Percentiles rank a stretch among this genome's conserved stretches.
phyloP scores from a whole-genome alignment of 2,113 vertebrate genomes.

The Argyrosomus japonicus region DNA sequence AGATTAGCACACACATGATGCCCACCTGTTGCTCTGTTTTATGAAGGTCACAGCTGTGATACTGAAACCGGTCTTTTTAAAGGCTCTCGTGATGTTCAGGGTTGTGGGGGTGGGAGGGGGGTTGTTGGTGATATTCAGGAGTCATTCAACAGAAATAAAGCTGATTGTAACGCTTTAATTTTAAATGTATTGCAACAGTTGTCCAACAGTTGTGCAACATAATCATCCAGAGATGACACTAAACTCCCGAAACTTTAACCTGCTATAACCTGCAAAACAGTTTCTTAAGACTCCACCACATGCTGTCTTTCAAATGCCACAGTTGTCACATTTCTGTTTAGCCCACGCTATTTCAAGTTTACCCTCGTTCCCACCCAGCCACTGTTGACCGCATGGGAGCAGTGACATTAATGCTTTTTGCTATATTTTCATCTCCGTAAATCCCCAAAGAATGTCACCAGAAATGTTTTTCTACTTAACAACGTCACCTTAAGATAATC shows the following conservation, averaged over 20 bases:
- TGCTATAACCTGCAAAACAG: neutral
- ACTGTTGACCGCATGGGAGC: neutral
- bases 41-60: slow-evolving; percentile 84
- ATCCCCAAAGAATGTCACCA: neutral
- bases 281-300: neutral
- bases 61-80: slow-evolving; percentile 84
- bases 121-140: slow-evolving; percentile 43
- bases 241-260: slow-evolving; percentile 8
- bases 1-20: slow-evolving; percentile 84
- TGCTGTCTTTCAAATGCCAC: slow-evolving; percentile 25
- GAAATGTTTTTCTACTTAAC: neutral
- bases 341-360: slow-evolving; percentile 13
- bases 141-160: slow-evolving; percentile 70
- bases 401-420: neutral
- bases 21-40: slow-evolving; percentile 86
- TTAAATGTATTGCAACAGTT: slow-evolving; percentile 30
- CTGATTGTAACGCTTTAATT: slow-evolving; percentile 49
- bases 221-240: neutral
- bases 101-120: neutral
- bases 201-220: neutral
- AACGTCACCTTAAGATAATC: neutral
- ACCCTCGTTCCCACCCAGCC: slow-evolving; percentile 1
- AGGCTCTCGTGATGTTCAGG: slow-evolving; percentile 58
- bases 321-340: slow-evolving; percentile 43
- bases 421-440: neutral